Evolutionary conservation across 2,888 invertebrate genomes (phyloP), one percentile per base, ranked within the genome.

Genomic region (Ophioninae sp.): DNA sequence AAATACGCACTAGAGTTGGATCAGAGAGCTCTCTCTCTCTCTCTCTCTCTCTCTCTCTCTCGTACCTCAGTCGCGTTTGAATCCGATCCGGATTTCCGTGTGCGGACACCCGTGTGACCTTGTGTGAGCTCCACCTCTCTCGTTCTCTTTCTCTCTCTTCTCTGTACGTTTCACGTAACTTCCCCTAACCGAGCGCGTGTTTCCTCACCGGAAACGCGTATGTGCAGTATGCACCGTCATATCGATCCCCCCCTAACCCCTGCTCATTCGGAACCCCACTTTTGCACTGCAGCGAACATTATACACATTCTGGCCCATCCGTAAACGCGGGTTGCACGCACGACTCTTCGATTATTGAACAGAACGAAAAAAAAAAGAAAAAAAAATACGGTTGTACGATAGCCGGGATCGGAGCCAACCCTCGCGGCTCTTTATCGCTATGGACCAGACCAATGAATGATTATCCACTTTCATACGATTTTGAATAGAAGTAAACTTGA

Each of bases 61-160:
- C 85, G 72, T 78, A 79, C 82, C 83, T 85, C 81, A 74, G 81
- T 80, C 59, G 80, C 83, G 85, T 73, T 82, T 77, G 83, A 75
- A 85, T 85, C 77, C 89, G 87, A 86, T 89, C 89, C 90, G 91
- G 91, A 91, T 90, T 90, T 91, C 91, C 90, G 90, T 88, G 89
- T 88, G 90, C 89, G 88, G 87, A 89, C 88, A 89, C 88, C 88
- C 90, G 88, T 88, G 87, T 89, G 90, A 92, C 90, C 91, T 91
- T 91, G 91, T 88, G 87, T 89, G 88, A 87, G 87, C 88, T 87
- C 88, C 86, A 88, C 84, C 86, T 78, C 82, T 68, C 80, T 79
- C 85, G 78, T 86, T 85, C 86, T 87, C 85, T 83, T 83, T 67
- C 65, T 50, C 62, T 70, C 50, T 30, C 64, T 37, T 62, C 21